Evolutionary conservation across 1,140 invertebrate species (phyloP), one percentile per base, ranked within the genome.

Genomic region (Aphis craccivora): DNA sequence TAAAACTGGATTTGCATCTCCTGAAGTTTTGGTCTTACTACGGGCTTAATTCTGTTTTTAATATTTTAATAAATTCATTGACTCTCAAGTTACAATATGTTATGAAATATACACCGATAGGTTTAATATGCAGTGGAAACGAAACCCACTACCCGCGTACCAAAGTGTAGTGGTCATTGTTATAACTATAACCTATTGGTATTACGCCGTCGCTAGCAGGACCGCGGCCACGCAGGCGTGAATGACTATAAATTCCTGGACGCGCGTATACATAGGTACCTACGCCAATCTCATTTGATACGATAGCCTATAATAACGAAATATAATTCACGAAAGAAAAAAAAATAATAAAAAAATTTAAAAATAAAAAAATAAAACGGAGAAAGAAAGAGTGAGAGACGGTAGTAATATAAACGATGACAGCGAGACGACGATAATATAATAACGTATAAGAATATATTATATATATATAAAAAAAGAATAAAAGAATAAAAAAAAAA

Each of bases 231-330:
- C 14, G 30, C 60, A 67, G 60, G 60, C 60, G 60, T 67, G 60
- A 67, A 67, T 67, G 60, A 67, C 25, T 67, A 67, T 67, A 67
- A 67, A 67, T 67, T 67, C 60, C 60, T 67, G 60, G 60, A 67
- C 60, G 25, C 60, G 60, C 60, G 60, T 67, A 67, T 67, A n/a
- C 60, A 67, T 18, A 67, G 60, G 60, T 76, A 76, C 60, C 60
- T 76, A 76, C 60, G 60, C 60, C n/a, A 35, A 76, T 76, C 60
- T 76, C 60, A 76, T 76, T 76, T 76, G 60, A 76, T 76, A 76
- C 60, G n/a, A 76, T 76, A 76, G 60, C 60, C 60, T 76, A 76
- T 76, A 76, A 76, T 35, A 76, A 76, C n/a, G 60, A 76, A 76
- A n/a, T 35, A 76, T 76, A 76, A 76, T 76, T 76, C 60, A n/a